Base-by-base conservation (phyloP, 2,797 vertebrate species). In the Cottoperca gobio region DNA sequence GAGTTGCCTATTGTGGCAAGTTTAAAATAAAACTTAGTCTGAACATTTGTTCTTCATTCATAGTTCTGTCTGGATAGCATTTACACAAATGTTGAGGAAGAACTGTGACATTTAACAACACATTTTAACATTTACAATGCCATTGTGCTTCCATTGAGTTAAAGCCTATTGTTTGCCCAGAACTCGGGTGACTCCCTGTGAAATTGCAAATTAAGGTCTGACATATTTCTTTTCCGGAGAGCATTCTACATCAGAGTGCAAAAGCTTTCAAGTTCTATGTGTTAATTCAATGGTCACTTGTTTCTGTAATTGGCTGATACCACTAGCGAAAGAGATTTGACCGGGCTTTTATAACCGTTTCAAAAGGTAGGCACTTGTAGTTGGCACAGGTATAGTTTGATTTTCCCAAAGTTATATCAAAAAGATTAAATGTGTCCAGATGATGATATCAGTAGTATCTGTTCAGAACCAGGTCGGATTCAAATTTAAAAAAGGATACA, bases 221-320 rank as follows among this genome's bases (percentile, higher is more conserved):
- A 77, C 89, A 91, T 86, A 80, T 80, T 90, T 91, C n/a, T 84
- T 80, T 80, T 64, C 78, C 82, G 81, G 75, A 90, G 86, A 90
- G 82, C 90, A 83, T 92, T 93, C 84, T 86, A 84, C 88, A 93
- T 90, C 87, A 90, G 87, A 93, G 90, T 92, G 91, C 92, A 92
- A 94, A 94, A 92, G 91, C 91, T 92, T 93, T 93, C 87, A 93
- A 92, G 89, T 93, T 93, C 61, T 76, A 87, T 68, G 90, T 93
- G 90, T 89, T 93, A 93, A 93, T 94, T 94, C 87, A 93, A 89
- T 92, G 89, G 91, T 93, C 92, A 92, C 90, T 94, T 92, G 86
- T 94, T 93, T 91, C 85, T 91, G 76, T 91, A 92, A 94, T 92
- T 91, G 87, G 73, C 88, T 90, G 89, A 87, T 89, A 85, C 86